Evolutionary conservation across 2,888 invertebrate species (phyloP).

Genomic region (Leucophora obtusa): DNA sequence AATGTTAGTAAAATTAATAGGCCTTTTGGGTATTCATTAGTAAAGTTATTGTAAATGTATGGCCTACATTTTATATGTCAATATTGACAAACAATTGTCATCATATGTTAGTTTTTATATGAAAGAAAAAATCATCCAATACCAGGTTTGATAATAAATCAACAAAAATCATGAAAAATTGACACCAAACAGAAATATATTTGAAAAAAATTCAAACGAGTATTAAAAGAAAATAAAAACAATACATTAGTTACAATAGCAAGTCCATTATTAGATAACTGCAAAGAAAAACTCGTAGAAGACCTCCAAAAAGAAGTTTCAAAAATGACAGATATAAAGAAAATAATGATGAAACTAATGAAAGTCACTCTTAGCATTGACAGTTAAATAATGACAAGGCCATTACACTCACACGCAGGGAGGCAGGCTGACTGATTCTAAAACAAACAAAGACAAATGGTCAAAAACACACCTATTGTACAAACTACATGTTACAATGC

Average conservation of each 20-base stretch:
- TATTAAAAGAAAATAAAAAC: constrained; percentile 35
- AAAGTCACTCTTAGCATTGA: constrained; percentile 62
- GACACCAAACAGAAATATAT: constrained; percentile 40
- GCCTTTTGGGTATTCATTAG: constrained; percentile 63
- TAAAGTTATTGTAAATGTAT: not conserved
- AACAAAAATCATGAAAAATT: constrained; percentile 51
- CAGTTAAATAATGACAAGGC: constrained; percentile 62
- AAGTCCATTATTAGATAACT: not conserved
- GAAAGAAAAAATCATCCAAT: not conserved
- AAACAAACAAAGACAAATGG: constrained; percentile 55
- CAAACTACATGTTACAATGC: not conserved
- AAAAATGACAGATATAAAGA: constrained; percentile 9
- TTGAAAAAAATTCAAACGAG: not conserved
- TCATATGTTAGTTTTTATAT: constrained; percentile 46
- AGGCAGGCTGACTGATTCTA: constrained; percentile 16
- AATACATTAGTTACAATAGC: constrained; percentile 22
- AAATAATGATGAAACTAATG: constrained; percentile 61
- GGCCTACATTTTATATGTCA: constrained; percentile 55
- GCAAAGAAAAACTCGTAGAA: not conserved
- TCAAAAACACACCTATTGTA: constrained; percentile 51
- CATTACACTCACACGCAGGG: constrained; percentile 25
- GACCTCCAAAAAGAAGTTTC: not conserved
- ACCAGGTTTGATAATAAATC: constrained; percentile 56
- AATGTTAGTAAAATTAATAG: constrained; percentile 46
- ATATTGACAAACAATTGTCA: constrained; percentile 64